Percentiles rank a stretch among this genome's conserved stretches.
These are phyloP conservation scores for Solen grandis DNA, from an alignment of 1,140 invertebrate genomes.

Conservation along the genomic window DNA sequence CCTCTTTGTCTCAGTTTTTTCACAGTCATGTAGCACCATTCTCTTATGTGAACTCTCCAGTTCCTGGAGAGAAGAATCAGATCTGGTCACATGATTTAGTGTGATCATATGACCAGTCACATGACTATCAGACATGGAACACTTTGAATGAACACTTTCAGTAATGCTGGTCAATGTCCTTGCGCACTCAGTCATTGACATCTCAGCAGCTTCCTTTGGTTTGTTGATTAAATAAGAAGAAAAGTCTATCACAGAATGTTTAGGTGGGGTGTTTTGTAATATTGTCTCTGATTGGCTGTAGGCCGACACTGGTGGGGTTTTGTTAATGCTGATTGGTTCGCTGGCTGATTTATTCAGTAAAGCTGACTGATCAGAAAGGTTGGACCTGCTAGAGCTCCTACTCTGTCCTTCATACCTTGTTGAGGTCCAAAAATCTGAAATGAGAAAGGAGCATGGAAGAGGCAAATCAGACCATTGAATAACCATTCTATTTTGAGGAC, in stretches of 20 bases:
- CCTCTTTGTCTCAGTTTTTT: too few species aligned
- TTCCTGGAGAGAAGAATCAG: conserved; percentile 18
- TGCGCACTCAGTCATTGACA: not conserved
- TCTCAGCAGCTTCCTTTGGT: not conserved
- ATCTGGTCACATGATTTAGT: conserved; percentile 28
- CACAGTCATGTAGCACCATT: conserved; percentile 43
- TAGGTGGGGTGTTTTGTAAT: conserved; percentile 39
- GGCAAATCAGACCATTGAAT: too few species aligned
- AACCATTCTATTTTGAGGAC: too few species aligned
- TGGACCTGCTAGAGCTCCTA: conserved; percentile 32
- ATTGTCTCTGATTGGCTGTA: conserved; percentile 51
- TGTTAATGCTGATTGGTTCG: conserved; percentile 75
- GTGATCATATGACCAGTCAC: conserved; percentile 22
- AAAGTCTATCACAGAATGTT: conserved; percentile 64
- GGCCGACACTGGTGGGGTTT: conserved; percentile 25
- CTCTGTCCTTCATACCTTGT: conserved; percentile 79
- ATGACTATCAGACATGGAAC: conserved; percentile 23
- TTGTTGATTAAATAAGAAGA: conserved; percentile 57
- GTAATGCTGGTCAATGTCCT: conserved; percentile 10
- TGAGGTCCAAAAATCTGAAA: conserved; percentile 93
- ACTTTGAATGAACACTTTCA: conserved; percentile 52
- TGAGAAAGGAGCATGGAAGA: conserved; percentile 14
- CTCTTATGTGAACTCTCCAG: not conserved
- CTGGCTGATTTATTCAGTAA: conserved; percentile 73
- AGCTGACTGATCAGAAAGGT: conserved; percentile 86